Evolutionary conservation across 2,888 invertebrate genomes (phyloP).

Genomic region (Cabera pusaria): DNA sequence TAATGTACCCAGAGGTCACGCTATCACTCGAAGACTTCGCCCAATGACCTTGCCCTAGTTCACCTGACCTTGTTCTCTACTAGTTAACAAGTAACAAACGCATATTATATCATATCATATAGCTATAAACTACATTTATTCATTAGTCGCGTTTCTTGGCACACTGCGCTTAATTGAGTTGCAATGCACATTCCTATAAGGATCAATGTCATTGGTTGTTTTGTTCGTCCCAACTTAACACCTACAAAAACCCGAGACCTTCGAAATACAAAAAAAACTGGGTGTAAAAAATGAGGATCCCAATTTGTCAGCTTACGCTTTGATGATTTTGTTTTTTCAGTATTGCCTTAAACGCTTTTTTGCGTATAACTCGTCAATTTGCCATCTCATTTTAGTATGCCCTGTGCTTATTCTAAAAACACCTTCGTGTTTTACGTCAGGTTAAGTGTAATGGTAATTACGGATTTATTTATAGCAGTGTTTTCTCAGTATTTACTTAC

Average conservation of each 20-base stretch:
- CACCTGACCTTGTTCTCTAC: conserved; percentile 67
- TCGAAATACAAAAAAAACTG: conserved; percentile 16
- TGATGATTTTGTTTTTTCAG: conserved; percentile 23
- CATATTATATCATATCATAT: conserved; percentile 47
- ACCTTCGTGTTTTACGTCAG: conserved; percentile 6
- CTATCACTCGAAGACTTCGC: conserved; percentile 73
- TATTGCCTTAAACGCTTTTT: conserved; percentile 6
- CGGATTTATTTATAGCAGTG: not conserved
- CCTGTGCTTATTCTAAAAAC: conserved; percentile 8
- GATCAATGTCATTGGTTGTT: conserved; percentile 38
- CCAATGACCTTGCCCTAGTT: conserved; percentile 76
- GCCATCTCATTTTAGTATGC: conserved; percentile 9
- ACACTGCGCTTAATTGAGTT: conserved; percentile 61
- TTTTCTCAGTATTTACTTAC: no score
- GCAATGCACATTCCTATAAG: conserved; percentile 58
- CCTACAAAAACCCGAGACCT: conserved; percentile 27
- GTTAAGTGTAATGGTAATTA: conserved; percentile 2
- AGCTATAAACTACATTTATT: conserved; percentile 45
- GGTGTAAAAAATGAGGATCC: conserved; percentile 17
- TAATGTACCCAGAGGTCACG: conserved; percentile 72
- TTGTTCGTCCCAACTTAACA: conserved; percentile 12
- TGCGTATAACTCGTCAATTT: conserved; percentile 14
- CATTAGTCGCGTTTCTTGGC: conserved; percentile 59
- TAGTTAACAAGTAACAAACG: conserved; percentile 55
- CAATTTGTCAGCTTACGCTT: conserved; percentile 27